Evolutionary conservation across 2,113 vertebrate species (phyloP).

Genomic region (Empidonax traillii): DNA sequence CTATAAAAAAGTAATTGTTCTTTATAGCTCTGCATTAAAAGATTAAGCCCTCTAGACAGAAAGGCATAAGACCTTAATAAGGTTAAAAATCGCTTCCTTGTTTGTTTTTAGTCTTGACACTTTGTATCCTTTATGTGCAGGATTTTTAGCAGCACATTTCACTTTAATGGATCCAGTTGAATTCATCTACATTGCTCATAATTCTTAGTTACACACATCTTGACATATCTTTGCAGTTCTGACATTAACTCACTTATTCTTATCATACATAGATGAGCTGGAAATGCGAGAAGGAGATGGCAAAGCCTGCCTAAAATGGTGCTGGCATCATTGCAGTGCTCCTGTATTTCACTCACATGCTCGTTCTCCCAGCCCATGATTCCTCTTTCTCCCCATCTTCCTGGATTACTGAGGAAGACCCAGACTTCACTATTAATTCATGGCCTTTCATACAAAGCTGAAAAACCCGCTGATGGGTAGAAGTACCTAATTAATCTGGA

Average conservation of each 20-base stretch:
- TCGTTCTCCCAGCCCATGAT: neutral
- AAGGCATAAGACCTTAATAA: slow-evolving; percentile 35
- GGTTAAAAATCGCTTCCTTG: slow-evolving; percentile 16
- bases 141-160: slow-evolving; percentile 20
- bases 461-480: neutral
- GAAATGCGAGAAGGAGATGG: neutral
- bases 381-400: neutral
- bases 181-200: neutral
- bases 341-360: neutral
- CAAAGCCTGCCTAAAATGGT: neutral
- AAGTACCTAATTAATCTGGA: neutral
- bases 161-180: neutral
- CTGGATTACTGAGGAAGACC: neutral
- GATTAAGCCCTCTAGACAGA: slow-evolving; percentile 22
- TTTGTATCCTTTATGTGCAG: neutral
- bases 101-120: slow-evolving; percentile 19
- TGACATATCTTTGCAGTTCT: neutral
- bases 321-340: neutral
- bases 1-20: slow-evolving; percentile 44
- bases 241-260: neutral
- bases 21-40: slow-evolving; percentile 20
- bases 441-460: neutral
- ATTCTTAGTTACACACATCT: neutral
- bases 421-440: neutral
- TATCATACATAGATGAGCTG: neutral